Base-by-base conservation (phyloP, 2,888 invertebrate species). In the Myopa tessellatipennis region DNA sequence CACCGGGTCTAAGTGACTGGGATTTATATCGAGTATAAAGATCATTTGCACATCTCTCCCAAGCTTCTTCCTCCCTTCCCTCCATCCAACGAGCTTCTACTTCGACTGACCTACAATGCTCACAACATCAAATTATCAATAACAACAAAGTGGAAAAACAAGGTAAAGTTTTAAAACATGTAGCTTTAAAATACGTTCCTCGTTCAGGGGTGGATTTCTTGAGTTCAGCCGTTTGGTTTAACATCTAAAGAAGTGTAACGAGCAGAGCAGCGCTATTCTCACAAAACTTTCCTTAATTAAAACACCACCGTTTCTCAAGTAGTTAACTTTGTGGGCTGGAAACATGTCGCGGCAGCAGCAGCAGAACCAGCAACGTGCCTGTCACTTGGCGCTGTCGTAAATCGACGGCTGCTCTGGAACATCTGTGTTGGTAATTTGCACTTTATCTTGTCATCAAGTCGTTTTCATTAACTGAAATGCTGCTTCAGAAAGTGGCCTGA, bases 371-470 rank as follows among this genome's bases (percentile, higher is more conserved):
- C 38, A 36, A 3, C 67, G 18, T 8, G 4, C 38, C 68, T 38
- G n/a, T 38, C 14, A 16, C n/a, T n/a, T 68, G 40, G 69, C 69
- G 50, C 50, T 14, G 69, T 8, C 5, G 18, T 34, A 63, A 73
- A 73, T 61, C 63, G 61, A 63, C 73, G 38, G 73, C 73, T 73
- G 40, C 50, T 73, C n/a, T 34, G 67, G 55, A 76, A 60, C 76
- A 76, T 69, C 76, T 76, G 76, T 38, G 68, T 61, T 69, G 60
- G 76, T 76, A 76, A 76, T 76, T 76, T 76, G 38, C 76, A 76
- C 69, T 76, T 76, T 69, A 76, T 76, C 76, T 76, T 55, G 69
- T 76, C 76, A 69, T 74, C 74, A 74, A 74, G 65, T 55, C 67
- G 74, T 74, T 69, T 68, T 76, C 69, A 76, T 76, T 76, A 76